phyloP scores from a whole-genome alignment of 2,888 invertebrate genomes.

The Plemyria rubiginata region DNA sequence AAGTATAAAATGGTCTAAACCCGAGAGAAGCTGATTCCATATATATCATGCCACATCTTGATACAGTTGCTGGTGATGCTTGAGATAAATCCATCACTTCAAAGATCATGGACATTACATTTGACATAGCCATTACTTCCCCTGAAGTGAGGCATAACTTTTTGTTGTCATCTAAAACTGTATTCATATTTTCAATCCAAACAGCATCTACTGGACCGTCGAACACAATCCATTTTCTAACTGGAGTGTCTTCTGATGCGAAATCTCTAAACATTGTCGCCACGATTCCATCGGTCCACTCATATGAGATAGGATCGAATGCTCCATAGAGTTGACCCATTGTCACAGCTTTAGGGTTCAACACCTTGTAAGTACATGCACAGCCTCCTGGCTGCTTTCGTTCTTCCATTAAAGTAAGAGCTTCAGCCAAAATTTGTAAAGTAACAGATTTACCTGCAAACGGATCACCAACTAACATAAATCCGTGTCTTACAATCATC shows the following conservation, averaged over 20 bases:
- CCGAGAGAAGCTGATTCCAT: constrained; percentile 94
- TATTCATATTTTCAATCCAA: constrained; percentile 97
- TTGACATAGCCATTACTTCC: constrained; percentile 93
- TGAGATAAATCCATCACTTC: constrained; percentile 94
- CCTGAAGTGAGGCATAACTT: constrained; percentile 94
- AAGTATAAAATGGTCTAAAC: constrained; percentile 91
- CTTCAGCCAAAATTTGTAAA: constrained; percentile 89
- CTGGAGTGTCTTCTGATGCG: constrained; percentile 89
- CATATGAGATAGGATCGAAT: constrained; percentile 95
- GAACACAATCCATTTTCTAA: constrained; percentile 96
- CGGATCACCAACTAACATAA: constrained; percentile 95
- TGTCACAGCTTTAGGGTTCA: constrained; percentile 97
- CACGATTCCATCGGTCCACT: constrained; percentile 95
- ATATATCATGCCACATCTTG: constrained; percentile 95
- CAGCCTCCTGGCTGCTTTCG: constrained; percentile 82
- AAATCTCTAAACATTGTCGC: constrained; percentile 91
- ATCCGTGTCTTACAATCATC: constrained; percentile 97
- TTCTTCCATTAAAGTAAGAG: constrained; percentile 88
- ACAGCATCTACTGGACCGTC: constrained; percentile 96
- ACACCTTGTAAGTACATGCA: constrained; percentile 89
- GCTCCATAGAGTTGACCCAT: constrained; percentile 97
- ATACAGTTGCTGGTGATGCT: constrained; percentile 94
- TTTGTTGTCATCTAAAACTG: constrained; percentile 94
- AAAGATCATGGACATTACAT: constrained; percentile 93
- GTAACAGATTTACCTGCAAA: constrained; percentile 93